Base-by-base conservation (phyloP, 2,797 vertebrate genomes). In the Phoeniculus purpureus region DNA sequence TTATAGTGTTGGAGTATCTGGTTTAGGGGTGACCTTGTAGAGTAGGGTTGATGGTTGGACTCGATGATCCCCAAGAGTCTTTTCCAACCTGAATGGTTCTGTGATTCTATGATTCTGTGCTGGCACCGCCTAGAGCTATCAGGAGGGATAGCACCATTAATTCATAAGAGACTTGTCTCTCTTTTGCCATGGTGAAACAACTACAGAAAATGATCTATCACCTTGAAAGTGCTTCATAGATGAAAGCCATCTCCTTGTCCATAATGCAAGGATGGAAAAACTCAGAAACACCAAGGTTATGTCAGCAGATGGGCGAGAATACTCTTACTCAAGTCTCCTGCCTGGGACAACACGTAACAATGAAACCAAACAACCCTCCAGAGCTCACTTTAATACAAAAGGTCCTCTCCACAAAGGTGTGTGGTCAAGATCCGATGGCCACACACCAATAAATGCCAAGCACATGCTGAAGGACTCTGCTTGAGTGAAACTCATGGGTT, bases 371-470 rank as follows among this genome's bases (percentile, higher is more conserved):
- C 25, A 77, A 0, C 22, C 21, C 7, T 61, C 22, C 29, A 64
- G 48, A 54, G 5, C 26, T 78, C 37, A 12, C 25, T 29, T 23
- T 56, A 27, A 70, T n/a, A 12, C 22, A 22, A 8, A 16, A 52
- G 12, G 8, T 68, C 32, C 12, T 19, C 52, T 51, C 34, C n/a
- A 32, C 6, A 3, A 1, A 70, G 9, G 3, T 3, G 43, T 1
- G 0, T 16, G 29, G 23, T 37, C 43, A 52, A 14, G 10, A 23
- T 22, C 45, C 29, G 31, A 2, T 17, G 34, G 27, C 25, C 12
- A 16, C 20, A 7, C 1, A 1, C n/a, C 51, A 17, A 58, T 61
- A 60, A 71, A 37, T 27, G 32, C 34, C 47, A 70, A 70, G 50
- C 15, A 17, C 9, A 4, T 11, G 29, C 64, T 31, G 45, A 81